Conservation (phyloP, 2,888 invertebrate genomes). For the Pachymerium ferrugineum region DNA sequence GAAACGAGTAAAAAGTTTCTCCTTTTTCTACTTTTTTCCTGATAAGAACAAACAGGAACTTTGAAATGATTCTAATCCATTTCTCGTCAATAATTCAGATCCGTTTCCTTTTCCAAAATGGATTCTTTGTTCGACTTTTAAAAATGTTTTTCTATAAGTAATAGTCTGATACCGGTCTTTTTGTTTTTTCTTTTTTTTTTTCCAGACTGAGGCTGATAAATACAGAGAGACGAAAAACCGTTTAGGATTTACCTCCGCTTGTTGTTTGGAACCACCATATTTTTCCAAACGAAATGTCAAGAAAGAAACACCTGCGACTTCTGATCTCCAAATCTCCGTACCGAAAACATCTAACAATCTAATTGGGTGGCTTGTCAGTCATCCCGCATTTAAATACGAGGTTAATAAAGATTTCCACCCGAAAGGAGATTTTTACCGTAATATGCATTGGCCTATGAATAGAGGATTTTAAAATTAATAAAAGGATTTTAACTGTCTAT, state of each 20-base stretch:
- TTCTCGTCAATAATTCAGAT: constrained; percentile 21
- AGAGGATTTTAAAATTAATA: not conserved
- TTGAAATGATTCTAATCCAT: constrained; percentile 5
- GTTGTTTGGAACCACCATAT: too few relatives aligned
- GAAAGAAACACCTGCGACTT: not conserved
- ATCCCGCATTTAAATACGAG: not conserved
- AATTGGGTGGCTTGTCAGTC: not conserved
- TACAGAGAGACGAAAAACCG: not conserved
- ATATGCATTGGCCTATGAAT: not conserved
- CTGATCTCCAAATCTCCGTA: not conserved
- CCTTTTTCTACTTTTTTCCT: too few relatives aligned
- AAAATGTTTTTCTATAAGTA: not conserved
- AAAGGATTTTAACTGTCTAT: not conserved
- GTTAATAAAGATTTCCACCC: not conserved
- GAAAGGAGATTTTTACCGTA: not conserved
- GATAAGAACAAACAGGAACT: not conserved
- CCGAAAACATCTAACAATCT: not conserved
- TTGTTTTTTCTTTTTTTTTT: not conserved
- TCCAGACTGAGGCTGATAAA: not conserved
- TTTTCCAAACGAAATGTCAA: not conserved
- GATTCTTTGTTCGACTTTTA: not conserved
- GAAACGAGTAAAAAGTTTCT: not conserved
- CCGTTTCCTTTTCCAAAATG: constrained; percentile 4
- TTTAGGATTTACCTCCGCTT: not conserved
- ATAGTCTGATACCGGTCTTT: not conserved